Conservation (phyloP, 2,113 vertebrate species). For the Thermophis baileyi region DNA sequence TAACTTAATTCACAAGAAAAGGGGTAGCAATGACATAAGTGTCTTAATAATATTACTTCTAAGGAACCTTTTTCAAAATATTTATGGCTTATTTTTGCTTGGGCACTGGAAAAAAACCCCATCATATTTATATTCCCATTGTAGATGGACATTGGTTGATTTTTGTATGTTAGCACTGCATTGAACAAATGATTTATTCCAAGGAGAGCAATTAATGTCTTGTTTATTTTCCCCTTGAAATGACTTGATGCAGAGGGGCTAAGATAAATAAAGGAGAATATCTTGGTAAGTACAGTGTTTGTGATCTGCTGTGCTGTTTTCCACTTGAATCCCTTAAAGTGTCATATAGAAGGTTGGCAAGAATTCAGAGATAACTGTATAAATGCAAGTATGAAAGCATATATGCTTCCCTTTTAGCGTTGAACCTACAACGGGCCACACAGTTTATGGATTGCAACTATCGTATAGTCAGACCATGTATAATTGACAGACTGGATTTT, state of each 20-base stretch:
- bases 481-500: too few relatives aligned
- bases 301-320: not conserved
- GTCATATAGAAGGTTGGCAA: not conserved
- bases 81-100: not conserved
- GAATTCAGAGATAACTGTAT: not conserved
- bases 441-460: too few relatives aligned
- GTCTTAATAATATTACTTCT: too few relatives aligned
- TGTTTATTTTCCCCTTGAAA: not conserved
- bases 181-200: not conserved
- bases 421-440: too few relatives aligned
- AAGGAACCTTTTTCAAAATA: not conserved
- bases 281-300: not conserved
- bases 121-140: not conserved
- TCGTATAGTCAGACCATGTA: too few relatives aligned
- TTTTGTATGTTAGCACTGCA: not conserved
- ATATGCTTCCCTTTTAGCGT: too few relatives aligned
- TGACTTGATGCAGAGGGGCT: not conserved
- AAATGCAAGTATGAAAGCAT: not conserved
- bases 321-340: not conserved
- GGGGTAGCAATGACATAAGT: too few relatives aligned
- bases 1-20: too few relatives aligned
- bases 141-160: not conserved
- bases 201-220: not conserved
- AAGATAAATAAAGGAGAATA: not conserved
- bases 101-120: not conserved